Evolutionary conservation across 2,888 invertebrate species (phyloP), one percentile per base, ranked within the genome.

Genomic region (Graphium colonna): DNA sequence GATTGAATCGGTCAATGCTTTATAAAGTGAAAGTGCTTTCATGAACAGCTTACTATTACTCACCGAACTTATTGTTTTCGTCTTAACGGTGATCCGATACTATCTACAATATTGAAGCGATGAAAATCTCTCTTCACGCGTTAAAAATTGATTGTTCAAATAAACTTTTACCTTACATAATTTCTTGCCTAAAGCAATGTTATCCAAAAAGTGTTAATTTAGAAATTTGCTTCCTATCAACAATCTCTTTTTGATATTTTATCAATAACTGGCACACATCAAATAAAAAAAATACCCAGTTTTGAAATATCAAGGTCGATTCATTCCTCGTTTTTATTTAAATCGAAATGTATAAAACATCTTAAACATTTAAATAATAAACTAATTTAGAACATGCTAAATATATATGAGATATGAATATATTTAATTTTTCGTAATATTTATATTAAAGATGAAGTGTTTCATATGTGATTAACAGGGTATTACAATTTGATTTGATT

Each of bases 161-260:
- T 48, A 52, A 42, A 43, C 53, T 53, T 53, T 53, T 53, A 48
- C 48, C 43, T 47, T 44, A 53, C 28, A 48, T 53, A 53, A 44
- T 48, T 53, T 33, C 3, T 4, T 47, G 13, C 39, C 39, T n/a
- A 26, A 13, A 26, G 51, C 13, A 21, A 7, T 12, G 36, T 36
- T 40, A 10, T 39, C 39, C 38, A 15, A 44, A 44, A 3, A 31
- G 31, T 46, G 51, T 46, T 10, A 52, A 46, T 40, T 40, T 40
- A 45, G 45, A 52, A 45, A 52, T 51, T 51, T 44, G 16, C 12
- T 38, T 36, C 21, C 2, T 12, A 15, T 38, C 38, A 15, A 17
- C 43, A 38, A n/a, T 51, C 18, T 50, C 36, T 40, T 16, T 33
- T 21, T 3, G 21, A 21, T 5, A 3, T 21, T 21, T 21, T 21